phyloP scores from a whole-genome alignment of 2,797 vertebrate species.

The Trachops cirrhosus region DNA sequence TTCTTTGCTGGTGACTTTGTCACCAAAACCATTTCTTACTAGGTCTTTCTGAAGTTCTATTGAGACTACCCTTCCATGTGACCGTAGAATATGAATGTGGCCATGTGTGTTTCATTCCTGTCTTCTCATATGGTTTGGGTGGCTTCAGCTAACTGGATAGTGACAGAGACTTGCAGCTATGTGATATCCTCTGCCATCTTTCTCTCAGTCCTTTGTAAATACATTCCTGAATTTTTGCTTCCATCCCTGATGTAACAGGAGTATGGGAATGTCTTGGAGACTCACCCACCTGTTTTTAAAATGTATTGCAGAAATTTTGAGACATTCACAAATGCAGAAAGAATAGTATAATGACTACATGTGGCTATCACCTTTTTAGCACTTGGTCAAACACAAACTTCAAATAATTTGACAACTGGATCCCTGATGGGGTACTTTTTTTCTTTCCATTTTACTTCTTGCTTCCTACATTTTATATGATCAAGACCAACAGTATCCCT shows the following conservation, averaged over 20 bases:
- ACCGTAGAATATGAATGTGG: not conserved
- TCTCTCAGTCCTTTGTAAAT: not conserved
- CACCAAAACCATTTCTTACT: not conserved
- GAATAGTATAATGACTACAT: not conserved
- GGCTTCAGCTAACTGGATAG: not conserved
- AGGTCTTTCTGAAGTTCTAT: not conserved
- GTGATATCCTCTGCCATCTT: not conserved
- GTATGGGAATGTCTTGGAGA: not conserved
- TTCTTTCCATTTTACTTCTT: not conserved
- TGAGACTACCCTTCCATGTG: not conserved
- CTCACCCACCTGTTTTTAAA: not conserved
- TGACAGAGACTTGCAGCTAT: not conserved
- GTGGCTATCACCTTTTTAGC: not conserved
- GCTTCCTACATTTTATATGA: not conserved
- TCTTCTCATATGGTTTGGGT: not conserved
- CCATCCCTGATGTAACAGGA: not conserved
- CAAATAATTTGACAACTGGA: not conserved
- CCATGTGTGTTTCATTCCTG: not conserved
- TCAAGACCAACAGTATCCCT: not conserved
- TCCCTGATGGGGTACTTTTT: not conserved
- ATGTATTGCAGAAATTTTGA: not conserved
- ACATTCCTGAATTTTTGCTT: not conserved
- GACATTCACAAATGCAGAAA: not conserved
- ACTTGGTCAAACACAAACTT: not conserved
- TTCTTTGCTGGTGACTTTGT: slow-evolving; percentile 14